A percentile compares a stretch with the other conserved stretches of the same genome.
These are phyloP conservation scores for Pseudorhombus dupliciocellatus DNA, from an alignment of 2,113 vertebrate genomes.

Conservation along the genomic window DNA sequence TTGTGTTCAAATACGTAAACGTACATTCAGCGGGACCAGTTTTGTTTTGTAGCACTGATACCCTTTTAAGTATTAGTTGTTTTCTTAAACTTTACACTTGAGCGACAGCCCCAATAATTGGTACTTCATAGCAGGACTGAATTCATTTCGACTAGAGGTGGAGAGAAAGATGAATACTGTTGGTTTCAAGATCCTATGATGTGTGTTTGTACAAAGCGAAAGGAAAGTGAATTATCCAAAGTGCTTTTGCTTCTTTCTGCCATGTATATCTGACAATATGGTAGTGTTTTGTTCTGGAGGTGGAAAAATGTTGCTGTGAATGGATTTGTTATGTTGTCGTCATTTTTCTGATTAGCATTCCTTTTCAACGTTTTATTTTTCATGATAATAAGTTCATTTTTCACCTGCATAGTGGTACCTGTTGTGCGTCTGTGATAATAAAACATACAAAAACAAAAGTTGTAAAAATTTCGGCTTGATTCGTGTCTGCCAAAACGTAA, in stretches of 20 bases:
- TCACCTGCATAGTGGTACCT: slow-evolving; percentile 80
- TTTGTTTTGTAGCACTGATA: slow-evolving; percentile 48
- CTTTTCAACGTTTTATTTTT: slow-evolving; percentile 45
- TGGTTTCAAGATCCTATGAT: slow-evolving; percentile 37
- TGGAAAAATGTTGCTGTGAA: slow-evolving; percentile 59
- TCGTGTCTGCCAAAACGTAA: background rate
- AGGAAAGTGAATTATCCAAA: slow-evolving; percentile 67
- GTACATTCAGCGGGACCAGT: slow-evolving; percentile 39
- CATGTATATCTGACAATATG: slow-evolving; percentile 60
- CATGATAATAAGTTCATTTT: slow-evolving; percentile 66
- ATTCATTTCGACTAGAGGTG: slow-evolving; percentile 37
- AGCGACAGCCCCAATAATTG: slow-evolving; percentile 53
- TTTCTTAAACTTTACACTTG: slow-evolving; percentile 21
- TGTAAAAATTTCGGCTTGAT: background rate
- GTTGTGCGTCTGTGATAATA: slow-evolving; percentile 83
- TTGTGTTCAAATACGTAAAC: slow-evolving; percentile 4
- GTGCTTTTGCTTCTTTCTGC: slow-evolving; percentile 67
- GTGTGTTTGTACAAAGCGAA: slow-evolving; percentile 55
- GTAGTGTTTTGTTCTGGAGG: slow-evolving; percentile 58
- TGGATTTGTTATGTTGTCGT: slow-evolving; percentile 14
- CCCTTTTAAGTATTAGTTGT: slow-evolving; percentile 24
- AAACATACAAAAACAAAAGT: slow-evolving; percentile 57
- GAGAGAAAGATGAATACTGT: slow-evolving; percentile 48
- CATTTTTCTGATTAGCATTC: slow-evolving; percentile 65
- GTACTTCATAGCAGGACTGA: slow-evolving; percentile 63